Evolutionary conservation across 1,140 invertebrate species (phyloP).

Genomic region (Drosophila ercepeae): DNA sequence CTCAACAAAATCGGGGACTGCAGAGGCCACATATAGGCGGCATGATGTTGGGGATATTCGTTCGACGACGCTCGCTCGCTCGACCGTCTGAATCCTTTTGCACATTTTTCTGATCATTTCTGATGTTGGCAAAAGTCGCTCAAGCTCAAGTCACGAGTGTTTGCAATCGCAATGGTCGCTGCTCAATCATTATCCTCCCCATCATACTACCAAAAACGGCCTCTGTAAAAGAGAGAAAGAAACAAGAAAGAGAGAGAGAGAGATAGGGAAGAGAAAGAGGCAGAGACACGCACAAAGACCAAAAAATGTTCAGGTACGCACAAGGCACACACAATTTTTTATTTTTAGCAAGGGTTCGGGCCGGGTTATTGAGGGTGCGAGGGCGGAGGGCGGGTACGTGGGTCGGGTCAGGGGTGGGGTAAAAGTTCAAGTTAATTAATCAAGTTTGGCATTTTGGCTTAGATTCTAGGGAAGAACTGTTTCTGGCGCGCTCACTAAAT

Average conservation of each 20-base stretch:
- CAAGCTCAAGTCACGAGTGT: constrained; percentile 75
- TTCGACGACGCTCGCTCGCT: constrained; percentile 40
- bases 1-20: constrained; percentile 67
- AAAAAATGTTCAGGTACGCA: constrained; percentile 32
- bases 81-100: constrained; percentile 62
- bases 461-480: constrained; percentile 53
- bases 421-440: constrained; percentile 80
- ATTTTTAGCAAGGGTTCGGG: constrained; percentile 52
- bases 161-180: constrained; percentile 62
- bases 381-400: constrained; percentile 33
- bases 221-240: constrained; percentile 83
- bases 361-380: constrained; percentile 13
- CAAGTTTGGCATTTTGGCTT: constrained; percentile 69
- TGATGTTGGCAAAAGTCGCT: constrained; percentile 64
- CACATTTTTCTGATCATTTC: constrained; percentile 27
- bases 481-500: constrained; percentile 48
- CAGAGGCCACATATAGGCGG: constrained; percentile 82
- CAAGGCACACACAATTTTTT: constrained; percentile 29
- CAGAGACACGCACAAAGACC: constrained; percentile 68
- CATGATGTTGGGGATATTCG: constrained; percentile 82
- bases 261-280: constrained; percentile 13
- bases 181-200: constrained; percentile 81
- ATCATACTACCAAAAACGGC: constrained; percentile 84
- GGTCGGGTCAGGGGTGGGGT: constrained; percentile 49
- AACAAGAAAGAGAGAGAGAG: constrained; percentile 61